A percentile compares a stretch with the other conserved stretches of the same genome.
Evolutionary conservation across 2,888 invertebrate species (phyloP).

Genomic region (Synanthedon myopaeformis): DNA sequence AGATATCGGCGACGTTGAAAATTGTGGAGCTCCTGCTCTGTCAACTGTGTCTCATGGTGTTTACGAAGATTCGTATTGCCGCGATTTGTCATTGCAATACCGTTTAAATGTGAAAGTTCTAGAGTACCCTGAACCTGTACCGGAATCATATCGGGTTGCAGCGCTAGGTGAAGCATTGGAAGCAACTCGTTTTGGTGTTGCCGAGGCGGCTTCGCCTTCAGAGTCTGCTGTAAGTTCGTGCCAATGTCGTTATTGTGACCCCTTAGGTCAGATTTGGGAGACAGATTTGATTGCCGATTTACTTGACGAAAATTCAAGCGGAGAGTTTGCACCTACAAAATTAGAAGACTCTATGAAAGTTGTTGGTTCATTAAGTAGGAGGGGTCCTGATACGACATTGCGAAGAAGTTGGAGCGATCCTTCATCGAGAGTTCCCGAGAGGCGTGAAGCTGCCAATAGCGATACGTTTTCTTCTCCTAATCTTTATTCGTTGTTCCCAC

Average conservation of each 20-base stretch:
- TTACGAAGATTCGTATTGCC: slow-evolving; percentile 62
- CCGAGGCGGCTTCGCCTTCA: slow-evolving; percentile 53
- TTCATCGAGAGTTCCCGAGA: slow-evolving; percentile 56
- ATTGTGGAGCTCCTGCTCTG: slow-evolving; percentile 52
- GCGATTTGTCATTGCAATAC: slow-evolving; percentile 63
- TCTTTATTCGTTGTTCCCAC: slow-evolving; percentile 60
- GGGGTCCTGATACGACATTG: slow-evolving; percentile 53
- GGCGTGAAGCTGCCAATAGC: slow-evolving; percentile 35
- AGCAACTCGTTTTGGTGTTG: slow-evolving; percentile 56
- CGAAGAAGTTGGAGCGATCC: slow-evolving; percentile 76
- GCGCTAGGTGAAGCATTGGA: slow-evolving; percentile 66
- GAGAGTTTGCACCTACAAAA: slow-evolving; percentile 60
- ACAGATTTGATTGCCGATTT: slow-evolving; percentile 71
- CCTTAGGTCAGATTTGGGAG: slow-evolving; percentile 81
- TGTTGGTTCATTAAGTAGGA: slow-evolving; percentile 50
- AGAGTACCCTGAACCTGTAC: slow-evolving; percentile 48
- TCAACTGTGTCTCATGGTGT: slow-evolving; percentile 36
- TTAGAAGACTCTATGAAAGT: slow-evolving; percentile 65
- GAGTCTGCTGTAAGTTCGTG: slow-evolving; percentile 69
- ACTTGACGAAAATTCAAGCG: slow-evolving; percentile 59
- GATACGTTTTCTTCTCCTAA: slow-evolving; percentile 57
- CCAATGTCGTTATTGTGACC: slow-evolving; percentile 83
- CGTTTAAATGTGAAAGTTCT: slow-evolving; percentile 56
- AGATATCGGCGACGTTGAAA: slow-evolving; percentile 57
- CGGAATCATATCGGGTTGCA: slow-evolving; percentile 58